Base-by-base conservation (phyloP, 2,888 invertebrate species). In the Troglohyphantes excavatus region DNA sequence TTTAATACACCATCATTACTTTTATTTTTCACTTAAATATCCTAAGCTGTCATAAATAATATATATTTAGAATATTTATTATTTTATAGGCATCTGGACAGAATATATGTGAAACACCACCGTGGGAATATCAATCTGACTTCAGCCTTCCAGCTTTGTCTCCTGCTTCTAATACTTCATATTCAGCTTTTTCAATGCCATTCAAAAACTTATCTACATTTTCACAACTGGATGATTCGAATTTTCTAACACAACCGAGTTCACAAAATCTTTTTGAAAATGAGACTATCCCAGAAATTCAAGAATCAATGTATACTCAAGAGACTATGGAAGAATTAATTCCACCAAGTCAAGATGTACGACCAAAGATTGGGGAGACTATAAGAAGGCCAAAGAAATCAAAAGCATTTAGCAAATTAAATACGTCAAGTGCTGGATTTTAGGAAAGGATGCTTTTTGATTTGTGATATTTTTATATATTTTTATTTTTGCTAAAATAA, bases 281-380 rank as follows among this genome's bases (percentile, higher is more conserved):
- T 33, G 81, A 53, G 53, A 46, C 59, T 27, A 0, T 53, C 19
- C 2, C n/a, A 39, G 65, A 65, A 17, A n/a, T 78, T 3, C 39
- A 39, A 39, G 39, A 39, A 2, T 33, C 75, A 9, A n/a, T 43
- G 23, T 63, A 13, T 19, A 78, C n/a, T 39, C 63, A 63, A 27
- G 27, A 27, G 5, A 19, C 21, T 21, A 46, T 46, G 1, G 59
- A 78, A 6, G 76, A 78, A 0, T 39, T 85, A 26, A 23, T 85
- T 27, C 76, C 70, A 6, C 79, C 86, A 7, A 87, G 86, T 65
- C 86, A 87, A 87, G 86, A 87, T n/a, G 53, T 65, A 11, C 13
- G 72, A 23, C 70, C 70, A 7, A 9, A 70, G 9, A 19, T 72
- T 17, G 86, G 86, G 2, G 86, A 86, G 26, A 86, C 72, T 2